A percentile compares a stretch with the other conserved stretches of the same genome.
Evolutionary conservation across 92 coral and sea anemone genomes (phyloP).

Genomic region (Palythoa heliodiscus): DNA sequence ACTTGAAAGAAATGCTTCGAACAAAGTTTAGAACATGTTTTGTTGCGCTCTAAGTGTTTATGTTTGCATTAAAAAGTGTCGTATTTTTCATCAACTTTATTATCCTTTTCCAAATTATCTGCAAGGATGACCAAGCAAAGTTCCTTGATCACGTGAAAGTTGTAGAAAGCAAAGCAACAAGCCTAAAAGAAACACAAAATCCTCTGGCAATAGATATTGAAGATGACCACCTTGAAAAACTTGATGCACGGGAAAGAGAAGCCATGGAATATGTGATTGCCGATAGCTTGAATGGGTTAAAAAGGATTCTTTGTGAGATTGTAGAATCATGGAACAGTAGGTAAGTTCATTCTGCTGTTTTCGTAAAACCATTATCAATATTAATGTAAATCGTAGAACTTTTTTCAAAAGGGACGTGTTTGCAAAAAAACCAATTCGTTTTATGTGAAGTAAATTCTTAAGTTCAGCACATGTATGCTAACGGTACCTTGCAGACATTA

Average conservation of each 20-base stretch:
- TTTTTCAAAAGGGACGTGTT: neutral
- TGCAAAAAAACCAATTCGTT: too few relatives aligned
- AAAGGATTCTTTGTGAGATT: slow-evolving; percentile 83
- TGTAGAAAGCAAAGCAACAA: slow-evolving; percentile 85
- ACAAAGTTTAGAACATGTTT: too few relatives aligned
- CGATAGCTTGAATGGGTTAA: slow-evolving; percentile 87
- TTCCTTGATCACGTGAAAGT: slow-evolving; percentile 78
- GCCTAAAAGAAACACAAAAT: slow-evolving; percentile 64
- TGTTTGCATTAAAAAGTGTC: too few relatives aligned
- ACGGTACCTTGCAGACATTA: too few relatives aligned
- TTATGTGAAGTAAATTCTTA: too few relatives aligned
- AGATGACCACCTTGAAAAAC: slow-evolving; percentile 25
- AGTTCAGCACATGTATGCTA: too few relatives aligned
- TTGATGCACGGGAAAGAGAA: slow-evolving; percentile 74
- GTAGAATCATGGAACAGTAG: slow-evolving; percentile 91
- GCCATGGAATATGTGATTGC: slow-evolving; percentile 94
- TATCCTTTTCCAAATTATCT: neutral
- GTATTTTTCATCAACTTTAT: too few relatives aligned
- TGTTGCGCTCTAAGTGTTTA: too few relatives aligned
- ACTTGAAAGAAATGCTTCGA: too few relatives aligned
- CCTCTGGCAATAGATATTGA: slow-evolving; percentile 52
- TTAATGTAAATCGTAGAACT: neutral
- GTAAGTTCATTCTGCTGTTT: slow-evolving; percentile 30
- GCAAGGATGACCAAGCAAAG: slow-evolving; percentile 68
- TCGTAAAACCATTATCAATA: neutral